phyloP scores from a whole-genome alignment of 2,888 invertebrate genomes.

The Noctua comes region DNA sequence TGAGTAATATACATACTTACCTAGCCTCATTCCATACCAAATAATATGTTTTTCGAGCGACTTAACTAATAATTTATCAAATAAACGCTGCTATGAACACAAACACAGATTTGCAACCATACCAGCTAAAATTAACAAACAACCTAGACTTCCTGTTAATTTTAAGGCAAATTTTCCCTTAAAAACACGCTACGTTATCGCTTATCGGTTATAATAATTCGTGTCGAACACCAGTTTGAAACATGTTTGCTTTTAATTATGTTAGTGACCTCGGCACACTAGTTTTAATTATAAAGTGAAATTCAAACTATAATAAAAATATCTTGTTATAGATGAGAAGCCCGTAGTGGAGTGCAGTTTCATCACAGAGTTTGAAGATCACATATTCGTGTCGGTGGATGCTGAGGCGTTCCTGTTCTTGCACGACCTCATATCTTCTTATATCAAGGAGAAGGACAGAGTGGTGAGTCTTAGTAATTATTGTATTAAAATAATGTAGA shows the following conservation, averaged over 20 bases:
- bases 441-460: conserved; percentile 97
- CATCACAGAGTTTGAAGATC: conserved; percentile 99
- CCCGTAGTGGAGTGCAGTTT: conserved; percentile 98
- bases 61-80: neutral
- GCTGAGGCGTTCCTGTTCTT: conserved; percentile 99
- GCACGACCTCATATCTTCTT: conserved; percentile 98
- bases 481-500: neutral
- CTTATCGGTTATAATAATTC: neutral
- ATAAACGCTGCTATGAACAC: neutral
- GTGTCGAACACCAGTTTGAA: neutral
- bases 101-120: neutral
- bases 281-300: neutral
- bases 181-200: neutral
- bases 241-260: neutral
- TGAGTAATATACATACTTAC: neutral
- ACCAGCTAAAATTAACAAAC: neutral
- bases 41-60: neutral
- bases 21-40: neutral
- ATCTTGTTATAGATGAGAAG: conserved; percentile 91
- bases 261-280: neutral
- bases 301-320: neutral
- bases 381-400: conserved; percentile 99
- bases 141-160: neutral
- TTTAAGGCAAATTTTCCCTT: neutral
- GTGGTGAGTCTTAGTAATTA: conserved; percentile 88